Conservation (phyloP, 1,140 invertebrate species). For the Ptiloglossa arizonensis region DNA sequence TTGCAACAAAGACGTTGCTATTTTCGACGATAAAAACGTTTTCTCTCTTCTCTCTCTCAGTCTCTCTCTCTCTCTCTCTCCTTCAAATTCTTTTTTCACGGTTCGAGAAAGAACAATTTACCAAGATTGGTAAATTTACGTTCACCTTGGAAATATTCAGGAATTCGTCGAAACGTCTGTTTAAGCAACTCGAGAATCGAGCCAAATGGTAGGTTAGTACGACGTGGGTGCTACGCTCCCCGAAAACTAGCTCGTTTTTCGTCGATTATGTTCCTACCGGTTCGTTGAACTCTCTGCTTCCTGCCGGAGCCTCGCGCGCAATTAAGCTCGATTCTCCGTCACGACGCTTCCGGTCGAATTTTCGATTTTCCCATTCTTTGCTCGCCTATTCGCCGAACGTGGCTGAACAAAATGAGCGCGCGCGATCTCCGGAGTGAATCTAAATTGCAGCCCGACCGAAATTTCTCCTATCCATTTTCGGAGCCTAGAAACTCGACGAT, state of each 20-base stretch:
- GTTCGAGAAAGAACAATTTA: neutral
- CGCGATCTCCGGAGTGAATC: neutral
- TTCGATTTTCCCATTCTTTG: slow-evolving; percentile 2
- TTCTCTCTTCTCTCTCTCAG: no score
- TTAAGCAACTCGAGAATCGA: neutral
- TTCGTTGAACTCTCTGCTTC: slow-evolving; percentile 45
- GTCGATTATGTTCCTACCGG: slow-evolving; percentile 57
- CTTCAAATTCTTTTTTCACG: neutral
- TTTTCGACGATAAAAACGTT: no score
- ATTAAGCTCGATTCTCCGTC: slow-evolving; percentile 53
- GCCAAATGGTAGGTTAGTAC: neutral
- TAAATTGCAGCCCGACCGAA: neutral
- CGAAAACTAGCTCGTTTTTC: slow-evolving; percentile 30
- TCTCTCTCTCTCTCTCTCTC: no score
- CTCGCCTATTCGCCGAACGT: neutral
- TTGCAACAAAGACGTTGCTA: no score
- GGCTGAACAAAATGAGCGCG: neutral
- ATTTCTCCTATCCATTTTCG: slow-evolving; percentile 1
- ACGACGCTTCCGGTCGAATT: slow-evolving; percentile 5
- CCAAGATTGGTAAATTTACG: neutral
- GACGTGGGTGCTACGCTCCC: neutral
- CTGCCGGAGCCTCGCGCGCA: slow-evolving; percentile 43
- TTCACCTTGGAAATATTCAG: neutral
- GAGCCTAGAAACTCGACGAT: neutral
- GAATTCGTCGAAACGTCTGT: neutral